Base-by-base conservation (phyloP, 2,888 invertebrate species). In the Rambutsinella grinnellia region DNA sequence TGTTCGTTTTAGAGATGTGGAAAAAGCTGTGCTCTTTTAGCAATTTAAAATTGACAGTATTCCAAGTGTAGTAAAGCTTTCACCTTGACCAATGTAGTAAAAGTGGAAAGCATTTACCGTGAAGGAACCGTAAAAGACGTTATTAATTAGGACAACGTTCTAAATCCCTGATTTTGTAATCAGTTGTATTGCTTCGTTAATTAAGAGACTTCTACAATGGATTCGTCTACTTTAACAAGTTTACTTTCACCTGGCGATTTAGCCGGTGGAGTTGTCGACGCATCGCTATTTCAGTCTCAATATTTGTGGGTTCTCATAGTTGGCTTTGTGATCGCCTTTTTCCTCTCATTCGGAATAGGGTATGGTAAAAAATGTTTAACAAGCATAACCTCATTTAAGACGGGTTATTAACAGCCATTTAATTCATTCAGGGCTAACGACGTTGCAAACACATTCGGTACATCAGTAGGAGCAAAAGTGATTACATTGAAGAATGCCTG, bases 281-380 rank as follows among this genome's bases (percentile, higher is more conserved):
- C 67, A 23, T 47, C 2, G 6, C 8, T 17, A 27, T 81, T 68
- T 70, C 82, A 82, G 56, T 60, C 75, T 1, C 70, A 56, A 3
- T 78, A 80, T 13, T 68, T 89, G 47, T 89, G 89, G 88, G 86
- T 89, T 80, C 85, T 90, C 8, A 85, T 89, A 1, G 83, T 88
- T 8, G 89, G 89, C 0, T 90, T 90, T 80, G 82, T 89, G 67
- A 86, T 90, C 44, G 89, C 90, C 13, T 90, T 90, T 84, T 84
- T 89, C 49, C 85, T 90, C 27, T 89, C 90, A 5, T 90, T 90
- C 83, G 90, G 90, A 19, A 89, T 90, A 44, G 90, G 90, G n/a
- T n/a, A n/a, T n/a, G n/a, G n/a, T 2, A 90, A 90, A 19, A 90
- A 90, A 83, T 90, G 90, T 85, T 90, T 90, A 3, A 90, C 90